Evolutionary conservation across 2,797 vertebrate genomes (phyloP), one percentile per base, ranked within the genome.

Genomic region (Coranthus polyacanthus): DNA sequence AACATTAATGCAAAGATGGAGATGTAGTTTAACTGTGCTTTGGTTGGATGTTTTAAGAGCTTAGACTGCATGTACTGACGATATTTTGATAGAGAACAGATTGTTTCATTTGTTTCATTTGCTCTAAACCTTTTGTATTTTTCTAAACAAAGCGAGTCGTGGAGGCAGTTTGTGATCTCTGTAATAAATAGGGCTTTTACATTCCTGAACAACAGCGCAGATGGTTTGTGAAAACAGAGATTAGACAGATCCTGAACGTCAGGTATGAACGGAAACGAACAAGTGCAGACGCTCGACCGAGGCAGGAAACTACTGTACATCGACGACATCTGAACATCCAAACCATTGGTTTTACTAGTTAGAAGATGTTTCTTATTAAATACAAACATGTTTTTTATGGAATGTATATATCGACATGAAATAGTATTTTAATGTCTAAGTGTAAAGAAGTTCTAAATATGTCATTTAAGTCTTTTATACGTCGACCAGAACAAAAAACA

Each of bases 201-300:
- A 92, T 92, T 92, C 89, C 91, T 89, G 86, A 87, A 61, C 58
- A 84, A 72, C 60, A 77, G 79, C 65, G 70, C 56, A 83, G 55
- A 77, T 39, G 45, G 64, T 60, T 65, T 61, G 34, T 39, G 12
- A 64, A 56, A 24, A 50, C 50, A 43, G 18, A 75, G 62, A 65
- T 54, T 43, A 6, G 61, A 71, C 11, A 24, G 54, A 54, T 83
- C 71, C 12, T 68, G 67, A 17, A 82, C 39, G 75, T 83, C n/a
- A 16, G 51, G 15, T 57, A 21, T 47, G 29, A 12, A 50, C 43
- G 29, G 24, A 72, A 57, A 64, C 10, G n/a, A 26, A 21, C 12
- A 0, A 2, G 12, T 5, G 3, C 10, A 0, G 42, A 11, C 16
- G 36, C 60, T 51, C 1, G 2, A 44, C 41, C 16, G 44, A 13